Evolutionary conservation across 2,113 vertebrate genomes (phyloP).

Genomic region (Romanogobio albipinnatus): DNA sequence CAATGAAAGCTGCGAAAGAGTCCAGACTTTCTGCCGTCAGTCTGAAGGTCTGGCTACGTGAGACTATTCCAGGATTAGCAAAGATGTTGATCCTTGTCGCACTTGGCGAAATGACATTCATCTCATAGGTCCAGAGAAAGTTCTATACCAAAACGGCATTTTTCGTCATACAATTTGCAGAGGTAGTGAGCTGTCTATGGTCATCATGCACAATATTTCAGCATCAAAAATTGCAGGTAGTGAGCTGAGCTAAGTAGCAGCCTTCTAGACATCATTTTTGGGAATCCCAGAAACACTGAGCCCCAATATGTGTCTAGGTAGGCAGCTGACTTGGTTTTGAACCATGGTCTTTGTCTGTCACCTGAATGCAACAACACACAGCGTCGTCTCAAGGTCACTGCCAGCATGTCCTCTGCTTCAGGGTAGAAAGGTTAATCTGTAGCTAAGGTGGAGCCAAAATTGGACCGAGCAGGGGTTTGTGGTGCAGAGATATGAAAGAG

Average conservation of each 20-base stretch:
- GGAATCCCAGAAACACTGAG: neutral
- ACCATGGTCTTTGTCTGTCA: slow-evolving; percentile 5
- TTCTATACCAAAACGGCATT: neutral
- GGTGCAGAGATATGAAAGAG: slow-evolving; percentile 20
- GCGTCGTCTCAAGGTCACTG: slow-evolving; percentile 49
- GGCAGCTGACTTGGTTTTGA: neutral
- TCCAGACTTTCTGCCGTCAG: too few relatives aligned
- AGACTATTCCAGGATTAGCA: too few relatives aligned
- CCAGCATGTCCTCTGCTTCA: slow-evolving; percentile 1
- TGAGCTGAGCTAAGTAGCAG: too few relatives aligned
- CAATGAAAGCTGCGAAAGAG: too few relatives aligned
- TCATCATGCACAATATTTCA: neutral
- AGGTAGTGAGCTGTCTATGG: neutral
- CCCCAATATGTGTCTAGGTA: neutral
- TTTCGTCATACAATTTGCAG: neutral
- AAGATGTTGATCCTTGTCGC: too few relatives aligned
- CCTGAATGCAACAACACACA: neutral
- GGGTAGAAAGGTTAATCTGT: slow-evolving; percentile 53
- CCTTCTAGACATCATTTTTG: neutral
- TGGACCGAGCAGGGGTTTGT: slow-evolving; percentile 49
- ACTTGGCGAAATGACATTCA: too few relatives aligned
- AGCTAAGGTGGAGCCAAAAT: slow-evolving; percentile 56
- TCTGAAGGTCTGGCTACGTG: too few relatives aligned
- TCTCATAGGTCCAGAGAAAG: too few relatives aligned
- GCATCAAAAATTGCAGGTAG: neutral